phyloP scores from a whole-genome alignment of 2,888 invertebrate genomes.

The Campoplex nolae region DNA sequence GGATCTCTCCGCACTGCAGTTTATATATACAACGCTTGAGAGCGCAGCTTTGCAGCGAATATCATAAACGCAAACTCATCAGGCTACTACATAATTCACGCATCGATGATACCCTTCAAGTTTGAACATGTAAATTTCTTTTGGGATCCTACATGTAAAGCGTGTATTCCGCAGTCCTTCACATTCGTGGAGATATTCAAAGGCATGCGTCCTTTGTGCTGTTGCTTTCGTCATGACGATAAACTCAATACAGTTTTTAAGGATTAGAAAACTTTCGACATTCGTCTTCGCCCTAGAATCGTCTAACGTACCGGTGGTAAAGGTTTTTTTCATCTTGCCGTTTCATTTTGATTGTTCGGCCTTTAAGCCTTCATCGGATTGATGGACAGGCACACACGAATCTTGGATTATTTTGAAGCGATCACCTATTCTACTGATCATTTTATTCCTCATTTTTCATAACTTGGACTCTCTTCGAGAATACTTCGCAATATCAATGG shows the following conservation, averaged over 20 bases:
- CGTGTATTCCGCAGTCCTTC: not conserved
- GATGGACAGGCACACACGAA: too few species aligned
- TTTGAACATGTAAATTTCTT: not conserved
- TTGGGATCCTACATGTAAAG: not conserved
- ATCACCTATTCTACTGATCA: not conserved
- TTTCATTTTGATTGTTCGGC: too few species aligned
- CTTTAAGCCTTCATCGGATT: not conserved
- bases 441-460: slow-evolving; percentile 22
- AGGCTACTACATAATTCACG: not conserved
- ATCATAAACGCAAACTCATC: slow-evolving; percentile 12
- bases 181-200: not conserved
- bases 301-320: not conserved
- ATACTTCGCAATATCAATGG: slow-evolving; percentile 15
- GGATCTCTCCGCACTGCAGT: not conserved
- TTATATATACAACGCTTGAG: not conserved
- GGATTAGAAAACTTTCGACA: too few species aligned
- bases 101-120: slow-evolving; percentile 4
- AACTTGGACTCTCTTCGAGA: slow-evolving; percentile 27
- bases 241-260: too few species aligned
- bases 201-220: not conserved
- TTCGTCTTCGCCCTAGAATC: not conserved
- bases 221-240: too few species aligned
- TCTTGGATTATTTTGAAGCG: not conserved
- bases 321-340: not conserved
- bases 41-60: slow-evolving; percentile 8